Base-by-base conservation (phyloP, 2,888 invertebrate genomes). In the Archaeoteleia sp. region DNA sequence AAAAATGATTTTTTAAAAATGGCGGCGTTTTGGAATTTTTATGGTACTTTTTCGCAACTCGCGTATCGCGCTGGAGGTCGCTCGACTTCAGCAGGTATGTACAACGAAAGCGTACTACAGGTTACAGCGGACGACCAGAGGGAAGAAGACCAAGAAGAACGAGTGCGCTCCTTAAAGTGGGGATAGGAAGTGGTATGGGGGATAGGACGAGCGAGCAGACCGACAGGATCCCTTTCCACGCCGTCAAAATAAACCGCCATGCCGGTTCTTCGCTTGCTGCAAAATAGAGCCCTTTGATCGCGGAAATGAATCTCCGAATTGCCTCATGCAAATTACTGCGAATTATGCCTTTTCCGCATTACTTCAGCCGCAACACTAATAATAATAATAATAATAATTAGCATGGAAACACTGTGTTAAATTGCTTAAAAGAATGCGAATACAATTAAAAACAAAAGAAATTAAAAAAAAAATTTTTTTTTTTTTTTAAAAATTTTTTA, bases 111-210 rank as follows among this genome's bases (percentile, higher is more conserved):
- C 48, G 15, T 48, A 48, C 54, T 53, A 43, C 57, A 39, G 53
- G 53, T 58, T 49, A 20, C 20, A 15, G 51, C 62, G 57, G 25
- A 58, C 62, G 37, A 45, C 30, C 53, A 43, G 48, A 53, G 63
- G 62, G 35, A 65, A 58, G 61, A 61, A 61, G 61, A 67, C 48
- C 61, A 69, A 51, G 63, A 61, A 66, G 69, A 58, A 63, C 58
- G 63, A 68, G 67, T 45, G 37, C 23, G 29, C 27, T 4, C 29
- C 20, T 39, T 10, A 35, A 48, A 60, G 70, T 60, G 67, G 70
- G 67, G 67, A 67, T 42, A 43, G 17, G 43, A 43, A 54, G 17
- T 46, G 32, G 45, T 30, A 60, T 63, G 67, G 54, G 48, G 70
- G 70, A 67, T 67, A 57, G 54, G 30, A 54, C 53, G 54, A 55